Evolutionary conservation across 2,113 vertebrate species (phyloP).

Genomic region (Aegithalos caudatus): DNA sequence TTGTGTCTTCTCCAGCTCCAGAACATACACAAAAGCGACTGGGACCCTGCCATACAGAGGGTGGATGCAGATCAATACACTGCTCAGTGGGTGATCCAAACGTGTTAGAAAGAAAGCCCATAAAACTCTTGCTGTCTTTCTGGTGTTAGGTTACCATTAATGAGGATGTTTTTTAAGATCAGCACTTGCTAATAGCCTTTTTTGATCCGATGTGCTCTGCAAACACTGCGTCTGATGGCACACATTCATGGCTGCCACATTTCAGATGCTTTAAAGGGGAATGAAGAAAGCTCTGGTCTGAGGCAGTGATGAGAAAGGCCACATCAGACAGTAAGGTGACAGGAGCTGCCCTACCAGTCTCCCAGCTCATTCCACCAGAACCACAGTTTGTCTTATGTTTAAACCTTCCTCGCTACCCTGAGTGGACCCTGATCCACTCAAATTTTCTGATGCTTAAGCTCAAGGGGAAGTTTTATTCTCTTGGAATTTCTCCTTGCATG

Average conservation of each 20-base stretch:
- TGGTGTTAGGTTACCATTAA: background rate
- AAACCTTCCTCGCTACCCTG: background rate
- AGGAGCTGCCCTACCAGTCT: background rate
- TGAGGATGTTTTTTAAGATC: background rate
- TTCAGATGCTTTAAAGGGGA: background rate
- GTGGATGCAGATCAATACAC: background rate
- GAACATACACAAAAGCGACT: background rate
- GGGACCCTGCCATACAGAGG: background rate
- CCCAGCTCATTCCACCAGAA: background rate
- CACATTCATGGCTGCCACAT: background rate
- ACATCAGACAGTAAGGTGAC: rapidly evolving
- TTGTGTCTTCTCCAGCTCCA: background rate
- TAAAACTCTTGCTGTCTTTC: background rate
- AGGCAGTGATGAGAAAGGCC: background rate
- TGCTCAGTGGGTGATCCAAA: background rate
- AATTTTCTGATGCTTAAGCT: background rate
- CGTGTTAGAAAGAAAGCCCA: background rate
- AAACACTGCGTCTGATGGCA: background rate
- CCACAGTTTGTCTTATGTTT: rapidly evolving
- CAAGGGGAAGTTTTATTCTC: background rate
- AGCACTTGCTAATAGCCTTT: background rate
- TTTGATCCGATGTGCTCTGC: background rate
- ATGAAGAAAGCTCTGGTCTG: background rate
- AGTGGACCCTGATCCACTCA: background rate
- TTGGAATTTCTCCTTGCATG: background rate